Conservation (phyloP, 2,797 vertebrate genomes). For the Chelon auratus region DNA sequence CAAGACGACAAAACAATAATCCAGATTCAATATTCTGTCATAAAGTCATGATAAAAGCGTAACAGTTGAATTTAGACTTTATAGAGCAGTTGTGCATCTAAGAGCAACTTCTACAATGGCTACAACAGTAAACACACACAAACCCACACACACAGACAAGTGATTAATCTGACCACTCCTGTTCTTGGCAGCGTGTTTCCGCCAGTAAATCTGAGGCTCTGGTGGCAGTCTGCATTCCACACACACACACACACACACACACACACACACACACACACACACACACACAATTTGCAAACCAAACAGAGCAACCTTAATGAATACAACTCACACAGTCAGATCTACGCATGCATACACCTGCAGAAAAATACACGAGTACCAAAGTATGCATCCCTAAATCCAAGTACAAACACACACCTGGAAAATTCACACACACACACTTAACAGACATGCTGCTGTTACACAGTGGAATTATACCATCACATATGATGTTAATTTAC, state of each 20-base stretch:
- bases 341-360: slow-evolving; percentile 50
- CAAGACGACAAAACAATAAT: not conserved
- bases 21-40: not conserved
- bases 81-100: not conserved
- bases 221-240: slow-evolving; percentile 68
- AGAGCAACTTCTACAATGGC: slow-evolving; percentile 17
- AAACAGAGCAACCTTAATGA: slow-evolving; percentile 32
- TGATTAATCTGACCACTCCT: slow-evolving; percentile 78
- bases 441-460: not conserved
- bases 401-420: slow-evolving; percentile 48
- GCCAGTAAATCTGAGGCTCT: slow-evolving; percentile 72
- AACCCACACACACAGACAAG: slow-evolving; percentile 26
- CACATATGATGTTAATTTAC: not conserved
- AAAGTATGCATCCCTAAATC: slow-evolving; percentile 38
- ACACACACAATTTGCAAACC: slow-evolving; percentile 27
- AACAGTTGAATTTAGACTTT: not conserved
- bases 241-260: slow-evolving; percentile 40
- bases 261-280: slow-evolving; percentile 29
- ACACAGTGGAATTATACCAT: not conserved
- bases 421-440: slow-evolving; percentile 6
- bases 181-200: slow-evolving; percentile 69
- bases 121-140: slow-evolving; percentile 15
- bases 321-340: slow-evolving; percentile 26
- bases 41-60: not conserved
- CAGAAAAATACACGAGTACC: slow-evolving; percentile 38